These are phyloP conservation scores for Dynastes grantii DNA, from an alignment of 2,888 invertebrate species.

Conservation along the genomic window DNA sequence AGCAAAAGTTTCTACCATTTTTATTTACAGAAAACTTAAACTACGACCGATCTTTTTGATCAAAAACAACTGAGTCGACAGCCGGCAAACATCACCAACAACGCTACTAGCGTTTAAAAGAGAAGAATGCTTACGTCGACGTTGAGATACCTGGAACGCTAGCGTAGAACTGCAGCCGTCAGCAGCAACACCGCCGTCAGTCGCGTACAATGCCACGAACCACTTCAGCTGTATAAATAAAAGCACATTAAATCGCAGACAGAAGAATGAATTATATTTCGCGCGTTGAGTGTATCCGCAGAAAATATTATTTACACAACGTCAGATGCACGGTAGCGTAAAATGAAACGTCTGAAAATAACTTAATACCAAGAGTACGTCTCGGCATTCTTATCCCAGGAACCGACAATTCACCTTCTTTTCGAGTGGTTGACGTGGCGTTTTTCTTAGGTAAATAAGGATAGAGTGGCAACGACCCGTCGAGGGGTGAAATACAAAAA, in stretches of 20 bases:
- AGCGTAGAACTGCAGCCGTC: not conserved
- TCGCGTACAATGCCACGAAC: not conserved
- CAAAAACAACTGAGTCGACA: too few species aligned
- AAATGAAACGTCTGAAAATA: conserved; percentile 45
- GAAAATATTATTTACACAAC: conserved; percentile 46
- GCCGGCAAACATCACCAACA: conserved; percentile 13
- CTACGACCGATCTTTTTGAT: conserved; percentile 49
- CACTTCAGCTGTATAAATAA: conserved; percentile 46
- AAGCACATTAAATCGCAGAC: conserved; percentile 42
- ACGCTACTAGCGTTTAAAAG: not conserved
- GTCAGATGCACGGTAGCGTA: conserved; percentile 42
- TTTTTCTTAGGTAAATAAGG: conserved; percentile 13
- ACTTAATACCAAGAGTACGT: conserved; percentile 25
- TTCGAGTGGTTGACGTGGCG: conserved; percentile 1
- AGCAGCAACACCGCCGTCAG: conserved; percentile 3
- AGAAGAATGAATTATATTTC: conserved; percentile 45
- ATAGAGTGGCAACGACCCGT: not conserved
- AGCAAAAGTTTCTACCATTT: too few species aligned
- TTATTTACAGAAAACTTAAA: too few species aligned
- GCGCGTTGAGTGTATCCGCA: conserved; percentile 7
- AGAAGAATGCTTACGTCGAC: too few species aligned
- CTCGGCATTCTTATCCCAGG: not conserved
- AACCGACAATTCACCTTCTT: not conserved
- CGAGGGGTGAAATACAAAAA: not conserved
- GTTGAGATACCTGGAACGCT: too few species aligned